Conservation (phyloP, 1,140 invertebrate species). For the Lordiphosa collinella region DNA sequence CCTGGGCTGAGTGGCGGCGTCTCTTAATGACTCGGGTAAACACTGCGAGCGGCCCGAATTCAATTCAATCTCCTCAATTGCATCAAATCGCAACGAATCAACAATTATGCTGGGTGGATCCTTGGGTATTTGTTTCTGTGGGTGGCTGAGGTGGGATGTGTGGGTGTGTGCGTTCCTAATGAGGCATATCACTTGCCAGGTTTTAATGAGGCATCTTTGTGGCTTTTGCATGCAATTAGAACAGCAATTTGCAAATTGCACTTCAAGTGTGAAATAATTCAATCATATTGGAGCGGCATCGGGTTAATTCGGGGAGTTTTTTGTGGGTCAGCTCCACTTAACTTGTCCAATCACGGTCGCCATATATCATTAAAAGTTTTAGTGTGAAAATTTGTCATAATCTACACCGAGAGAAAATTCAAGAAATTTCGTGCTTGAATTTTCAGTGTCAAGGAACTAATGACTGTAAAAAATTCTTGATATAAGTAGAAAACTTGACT, state of each 20-base stretch:
- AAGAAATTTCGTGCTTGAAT: no score
- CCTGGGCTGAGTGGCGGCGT: constrained; percentile 3
- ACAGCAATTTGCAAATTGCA: constrained; percentile 9
- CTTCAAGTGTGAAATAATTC: neutral
- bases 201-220: constrained; percentile 56
- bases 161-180: constrained; percentile 15
- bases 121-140: no score
- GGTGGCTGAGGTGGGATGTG: neutral
- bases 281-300: no score
- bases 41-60: constrained; percentile 29
- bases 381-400: no score
- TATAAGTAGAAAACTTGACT: no score
- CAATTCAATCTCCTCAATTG: constrained; percentile 24
- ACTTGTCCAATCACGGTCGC: no score
- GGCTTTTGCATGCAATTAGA: constrained; percentile 47
- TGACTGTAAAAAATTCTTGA: no score
- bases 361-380: no score
- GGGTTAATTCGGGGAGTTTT: no score
- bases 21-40: constrained; percentile 49
- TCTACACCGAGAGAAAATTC: no score
- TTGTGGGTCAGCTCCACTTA: no score
- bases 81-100: constrained; percentile 27
- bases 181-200: constrained; percentile 26
- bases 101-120: constrained; percentile 16
- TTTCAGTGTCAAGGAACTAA: no score